A percentile compares a stretch with the other conserved stretches of the same genome.
Evolutionary conservation across 2,113 vertebrate genomes (phyloP).

Genomic region (Capricornis sumatraensis): DNA sequence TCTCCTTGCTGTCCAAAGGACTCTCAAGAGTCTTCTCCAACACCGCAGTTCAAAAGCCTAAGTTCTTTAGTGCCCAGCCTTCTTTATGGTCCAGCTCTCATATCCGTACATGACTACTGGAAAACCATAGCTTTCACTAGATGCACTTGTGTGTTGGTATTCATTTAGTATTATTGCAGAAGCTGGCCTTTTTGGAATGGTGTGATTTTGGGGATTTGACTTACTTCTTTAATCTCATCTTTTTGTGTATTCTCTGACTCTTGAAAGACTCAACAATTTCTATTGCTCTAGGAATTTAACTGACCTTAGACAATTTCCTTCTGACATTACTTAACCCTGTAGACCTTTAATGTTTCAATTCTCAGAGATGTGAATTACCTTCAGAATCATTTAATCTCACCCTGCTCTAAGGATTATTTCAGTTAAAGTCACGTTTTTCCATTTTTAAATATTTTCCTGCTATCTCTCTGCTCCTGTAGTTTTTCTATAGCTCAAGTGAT

Average conservation of each 20-base stretch:
- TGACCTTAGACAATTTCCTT: neutral
- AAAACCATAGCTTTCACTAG: neutral
- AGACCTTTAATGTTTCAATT: no score
- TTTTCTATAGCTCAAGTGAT: neutral
- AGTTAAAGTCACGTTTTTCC: neutral
- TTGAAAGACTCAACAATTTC: accelerated
- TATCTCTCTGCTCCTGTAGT: neutral
- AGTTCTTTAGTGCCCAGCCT: neutral
- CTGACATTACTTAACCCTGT: neutral
- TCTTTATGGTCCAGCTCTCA: neutral
- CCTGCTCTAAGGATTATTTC: neutral
- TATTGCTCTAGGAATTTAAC: neutral
- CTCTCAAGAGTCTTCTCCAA: neutral
- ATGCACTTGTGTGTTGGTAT: neutral
- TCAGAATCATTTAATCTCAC: neutral
- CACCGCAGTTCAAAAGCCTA: neutral
- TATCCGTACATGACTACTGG: neutral
- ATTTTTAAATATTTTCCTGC: neutral
- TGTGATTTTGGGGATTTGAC: accelerated
- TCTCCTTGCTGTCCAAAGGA: neutral
- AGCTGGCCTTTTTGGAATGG: no score
- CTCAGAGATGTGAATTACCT: neutral
- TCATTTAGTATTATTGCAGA: neutral
- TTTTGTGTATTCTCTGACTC: neutral
- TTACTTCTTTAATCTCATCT: neutral